Evolutionary conservation across 2,888 invertebrate genomes (phyloP).

Genomic region (Drosophila tanythrix): DNA sequence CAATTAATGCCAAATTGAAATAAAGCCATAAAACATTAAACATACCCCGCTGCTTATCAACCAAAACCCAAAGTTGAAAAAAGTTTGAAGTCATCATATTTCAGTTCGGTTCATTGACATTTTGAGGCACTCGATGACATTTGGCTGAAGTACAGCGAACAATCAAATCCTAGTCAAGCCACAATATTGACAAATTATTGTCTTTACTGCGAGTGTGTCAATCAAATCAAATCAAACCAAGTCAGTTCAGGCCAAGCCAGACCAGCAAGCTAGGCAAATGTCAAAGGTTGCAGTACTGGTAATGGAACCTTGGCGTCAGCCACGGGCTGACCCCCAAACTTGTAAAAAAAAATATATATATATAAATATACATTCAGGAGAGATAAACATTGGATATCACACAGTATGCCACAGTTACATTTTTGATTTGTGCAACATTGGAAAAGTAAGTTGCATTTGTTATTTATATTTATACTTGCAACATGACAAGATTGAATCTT

Average conservation of each 20-base stretch:
- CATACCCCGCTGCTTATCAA: slow-evolving; percentile 20
- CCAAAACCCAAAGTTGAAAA: slow-evolving; percentile 1
- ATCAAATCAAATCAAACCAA: slow-evolving; percentile 40
- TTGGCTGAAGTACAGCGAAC: slow-evolving; percentile 21
- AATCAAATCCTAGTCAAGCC: slow-evolving; percentile 25
- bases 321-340: slow-evolving; percentile 37
- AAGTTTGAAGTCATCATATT: slow-evolving; percentile 10
- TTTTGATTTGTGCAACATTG: background rate
- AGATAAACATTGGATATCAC: background rate
- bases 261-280: slow-evolving; percentile 34
- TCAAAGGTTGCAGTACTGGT: slow-evolving; percentile 55
- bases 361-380: background rate
- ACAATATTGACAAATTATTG: slow-evolving; percentile 2
- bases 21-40: slow-evolving; percentile 59
- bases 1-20: slow-evolving; percentile 77
- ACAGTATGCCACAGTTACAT: background rate
- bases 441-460: background rate
- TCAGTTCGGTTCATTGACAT: slow-evolving; percentile 60
- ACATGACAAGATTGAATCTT: too few species aligned
- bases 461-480: background rate
- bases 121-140: slow-evolving; percentile 48
- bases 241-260: slow-evolving; percentile 10
- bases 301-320: slow-evolving; percentile 49
- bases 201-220: slow-evolving; percentile 33
- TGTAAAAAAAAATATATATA: background rate